phyloP scores from a whole-genome alignment of 2,113 vertebrate genomes.

The Atractosteus spatula region DNA sequence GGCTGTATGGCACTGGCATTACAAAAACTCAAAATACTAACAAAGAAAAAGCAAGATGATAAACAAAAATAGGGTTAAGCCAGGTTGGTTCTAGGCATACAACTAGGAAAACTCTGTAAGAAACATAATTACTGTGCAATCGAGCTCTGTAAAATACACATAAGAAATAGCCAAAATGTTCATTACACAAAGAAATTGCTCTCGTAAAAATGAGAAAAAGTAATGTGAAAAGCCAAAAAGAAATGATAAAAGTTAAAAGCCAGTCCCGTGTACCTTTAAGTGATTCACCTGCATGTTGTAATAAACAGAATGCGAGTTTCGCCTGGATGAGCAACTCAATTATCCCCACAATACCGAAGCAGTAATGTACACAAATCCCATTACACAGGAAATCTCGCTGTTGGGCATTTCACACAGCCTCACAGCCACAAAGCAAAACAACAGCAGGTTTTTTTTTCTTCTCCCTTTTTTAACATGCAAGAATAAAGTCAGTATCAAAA shows the following conservation, averaged over 20 bases:
- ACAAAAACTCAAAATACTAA: constrained; percentile 37
- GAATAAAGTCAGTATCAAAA: constrained; percentile 5
- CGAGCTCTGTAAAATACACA: constrained; percentile 58
- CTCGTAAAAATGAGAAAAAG: constrained; percentile 62
- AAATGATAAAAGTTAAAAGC: constrained; percentile 41
- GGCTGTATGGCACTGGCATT: background rate
- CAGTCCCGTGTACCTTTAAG: constrained; percentile 40
- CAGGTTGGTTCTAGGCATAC: background rate
- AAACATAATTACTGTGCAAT: constrained; percentile 56
- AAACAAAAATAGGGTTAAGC: no score
- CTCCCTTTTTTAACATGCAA: background rate
- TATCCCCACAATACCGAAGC: constrained; percentile 71
- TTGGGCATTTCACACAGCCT: constrained; percentile 59
- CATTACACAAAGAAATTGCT: constrained; percentile 37
- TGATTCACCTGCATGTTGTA: constrained; percentile 71
- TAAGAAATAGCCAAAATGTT: constrained; percentile 49
- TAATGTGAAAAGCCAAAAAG: constrained; percentile 43
- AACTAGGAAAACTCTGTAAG: constrained; percentile 24
- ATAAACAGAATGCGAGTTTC: constrained; percentile 69
- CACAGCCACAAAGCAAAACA: constrained; percentile 30
- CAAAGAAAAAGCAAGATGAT: constrained; percentile 20
- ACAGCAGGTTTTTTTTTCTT: constrained; percentile 1
- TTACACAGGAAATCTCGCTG: constrained; percentile 60
- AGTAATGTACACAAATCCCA: constrained; percentile 75
- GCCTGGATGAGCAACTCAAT: constrained; percentile 79